Evolutionary conservation across 2,113 vertebrate species (phyloP).

Genomic region (Thalassarche chlororhynchos): DNA sequence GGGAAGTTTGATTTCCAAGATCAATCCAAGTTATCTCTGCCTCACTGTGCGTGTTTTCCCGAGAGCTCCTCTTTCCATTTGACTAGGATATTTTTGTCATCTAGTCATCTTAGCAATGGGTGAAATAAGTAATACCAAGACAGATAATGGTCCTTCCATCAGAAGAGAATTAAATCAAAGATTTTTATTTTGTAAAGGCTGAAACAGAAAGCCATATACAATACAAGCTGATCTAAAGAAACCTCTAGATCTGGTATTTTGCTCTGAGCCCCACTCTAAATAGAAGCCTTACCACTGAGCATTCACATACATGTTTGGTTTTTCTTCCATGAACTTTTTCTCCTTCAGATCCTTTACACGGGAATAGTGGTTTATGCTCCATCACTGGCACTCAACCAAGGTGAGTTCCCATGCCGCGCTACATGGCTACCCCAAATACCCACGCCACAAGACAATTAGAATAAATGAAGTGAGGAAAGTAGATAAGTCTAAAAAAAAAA

Average conservation of each 20-base stretch:
- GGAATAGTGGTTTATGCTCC: conserved; percentile 87
- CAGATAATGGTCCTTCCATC: not conserved
- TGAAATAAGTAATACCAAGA: not conserved
- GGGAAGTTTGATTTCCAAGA: not conserved
- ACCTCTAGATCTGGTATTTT: not conserved
- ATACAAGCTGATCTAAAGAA: not conserved
- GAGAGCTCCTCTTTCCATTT: not conserved
- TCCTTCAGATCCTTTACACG: conserved; percentile 81
- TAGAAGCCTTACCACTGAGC: not conserved
- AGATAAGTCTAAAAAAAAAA: not conserved
- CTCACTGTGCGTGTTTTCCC: not conserved
- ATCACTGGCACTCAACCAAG: conserved; percentile 88
- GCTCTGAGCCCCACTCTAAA: not conserved
- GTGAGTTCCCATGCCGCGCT: conserved; percentile 57
- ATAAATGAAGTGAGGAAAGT: not conserved
- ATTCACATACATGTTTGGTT: not conserved
- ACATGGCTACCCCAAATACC: not conserved
- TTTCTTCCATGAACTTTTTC: not conserved
- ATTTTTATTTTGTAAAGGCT: not conserved
- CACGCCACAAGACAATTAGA: not conserved
- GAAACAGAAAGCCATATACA: not conserved
- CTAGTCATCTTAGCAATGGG: not conserved
- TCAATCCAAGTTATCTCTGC: not conserved
- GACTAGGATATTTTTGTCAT: not conserved
- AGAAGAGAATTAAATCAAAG: not conserved